Evolutionary conservation across 2,888 invertebrate species (phyloP), one percentile per base, ranked within the genome.

Genomic region (Eristalis intricaria): DNA sequence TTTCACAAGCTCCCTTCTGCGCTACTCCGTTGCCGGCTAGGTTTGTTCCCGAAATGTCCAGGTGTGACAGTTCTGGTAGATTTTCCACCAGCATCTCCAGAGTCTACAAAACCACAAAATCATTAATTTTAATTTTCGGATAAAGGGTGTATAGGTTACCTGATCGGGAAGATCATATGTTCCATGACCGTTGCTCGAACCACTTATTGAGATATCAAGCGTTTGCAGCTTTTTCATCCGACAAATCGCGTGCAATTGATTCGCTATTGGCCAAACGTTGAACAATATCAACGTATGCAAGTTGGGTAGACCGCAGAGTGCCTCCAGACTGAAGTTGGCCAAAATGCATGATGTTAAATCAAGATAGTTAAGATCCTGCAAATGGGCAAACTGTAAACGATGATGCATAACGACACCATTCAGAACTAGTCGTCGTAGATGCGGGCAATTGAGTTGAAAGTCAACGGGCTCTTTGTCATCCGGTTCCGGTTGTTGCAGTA

Each of bases 31-130:
- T 95, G 15, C 98, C 98, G 58, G 98, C 98, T 89, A 99, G 94
- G 94, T 99, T 99, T 22, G 99, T 99, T 15, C 98, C 98, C 4
- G 99, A 98, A 91, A 99, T 98, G 93, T 99, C 99, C 90, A 99
- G 93, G 29, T 97, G 97, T 60, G 95, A 95, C 82, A 99, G 93
- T 70, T 95, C 92, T 0, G 97, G 96, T 90, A 99, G 94, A 91
- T 94, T 95, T 70, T 94, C 94, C 13, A 98, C 95, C 50, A 99
- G 93, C 89, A 94, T 94, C 26, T 95, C 94, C 58, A 99, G 93
- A 38, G 91, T 92, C 90, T 93, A 90, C 26, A 43, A 69, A 32
- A 68, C 68, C 58, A 71, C 19, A 19, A 61, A 71, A 3, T 8
- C 26, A 61, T 63, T 58, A 19, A 74, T n/a, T 15, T 2, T 4